phyloP scores from a whole-genome alignment of 2,888 invertebrate genomes.

The Lathronympha strigana region DNA sequence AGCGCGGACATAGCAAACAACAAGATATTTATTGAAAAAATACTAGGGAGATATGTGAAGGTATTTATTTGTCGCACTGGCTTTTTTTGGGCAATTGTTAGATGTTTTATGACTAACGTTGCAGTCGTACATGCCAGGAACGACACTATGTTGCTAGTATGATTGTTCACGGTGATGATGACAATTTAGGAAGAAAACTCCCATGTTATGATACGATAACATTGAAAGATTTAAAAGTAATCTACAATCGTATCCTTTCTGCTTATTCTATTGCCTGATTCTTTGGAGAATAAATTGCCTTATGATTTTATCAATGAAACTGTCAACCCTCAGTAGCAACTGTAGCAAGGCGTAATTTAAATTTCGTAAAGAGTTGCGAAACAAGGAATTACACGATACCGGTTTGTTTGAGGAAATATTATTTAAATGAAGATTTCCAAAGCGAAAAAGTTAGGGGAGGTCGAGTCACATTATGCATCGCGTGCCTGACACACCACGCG shows the following conservation, averaged over 20 bases:
- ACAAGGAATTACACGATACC: slow-evolving; percentile 55
- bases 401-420: slow-evolving; percentile 65
- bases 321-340: neutral
- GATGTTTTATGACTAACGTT: no score
- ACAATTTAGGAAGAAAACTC: no score
- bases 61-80: no score
- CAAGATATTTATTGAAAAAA: neutral
- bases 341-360: slow-evolving; percentile 23
- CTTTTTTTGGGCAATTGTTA: no score
- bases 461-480: slow-evolving; percentile 65
- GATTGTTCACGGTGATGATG: no score
- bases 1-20: neutral
- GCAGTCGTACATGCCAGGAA: no score
- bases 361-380: slow-evolving; percentile 50
- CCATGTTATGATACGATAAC: no score
- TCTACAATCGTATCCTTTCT: no score
- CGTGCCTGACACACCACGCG: slow-evolving; percentile 64
- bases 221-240: no score
- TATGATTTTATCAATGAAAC: neutral
- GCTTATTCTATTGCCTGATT: no score
- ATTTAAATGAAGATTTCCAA: slow-evolving; percentile 69
- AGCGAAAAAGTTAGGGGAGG: slow-evolving; percentile 65
- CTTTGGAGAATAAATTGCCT: neutral
- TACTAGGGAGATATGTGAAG: no score
- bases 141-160: no score